Evolutionary conservation across 1,140 invertebrate genomes (phyloP).

Genomic region (Drosophila pachea): DNA sequence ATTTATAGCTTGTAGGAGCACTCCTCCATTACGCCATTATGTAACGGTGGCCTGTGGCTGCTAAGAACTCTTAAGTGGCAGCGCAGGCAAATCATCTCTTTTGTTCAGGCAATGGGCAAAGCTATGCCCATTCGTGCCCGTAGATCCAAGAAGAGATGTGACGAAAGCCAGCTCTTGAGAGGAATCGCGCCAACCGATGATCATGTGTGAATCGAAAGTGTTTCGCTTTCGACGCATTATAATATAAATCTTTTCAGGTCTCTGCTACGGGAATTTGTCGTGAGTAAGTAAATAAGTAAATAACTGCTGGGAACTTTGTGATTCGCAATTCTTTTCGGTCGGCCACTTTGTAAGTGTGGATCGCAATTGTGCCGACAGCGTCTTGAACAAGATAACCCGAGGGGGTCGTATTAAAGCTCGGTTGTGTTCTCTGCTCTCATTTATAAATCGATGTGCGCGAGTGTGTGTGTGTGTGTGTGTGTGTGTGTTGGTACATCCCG

Average conservation of each 20-base stretch:
- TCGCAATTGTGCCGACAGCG: background rate
- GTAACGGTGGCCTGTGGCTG: background rate
- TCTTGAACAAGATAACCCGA: slow-evolving; percentile 15
- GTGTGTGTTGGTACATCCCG: background rate
- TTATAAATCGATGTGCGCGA: background rate
- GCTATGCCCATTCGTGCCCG: no score
- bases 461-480: background rate
- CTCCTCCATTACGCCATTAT: no score
- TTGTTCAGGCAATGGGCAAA: background rate
- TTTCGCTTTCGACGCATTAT: background rate
- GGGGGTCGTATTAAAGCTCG: slow-evolving; percentile 12
- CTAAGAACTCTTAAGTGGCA: background rate
- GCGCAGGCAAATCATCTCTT: no score
- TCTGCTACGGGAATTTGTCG: background rate
- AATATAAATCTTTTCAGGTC: background rate
- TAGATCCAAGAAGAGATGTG: no score
- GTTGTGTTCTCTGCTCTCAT: background rate
- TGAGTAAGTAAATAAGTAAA: background rate
- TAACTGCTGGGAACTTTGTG: background rate
- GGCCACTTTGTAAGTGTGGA: background rate
- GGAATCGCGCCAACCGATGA: background rate
- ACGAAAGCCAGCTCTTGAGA: no score
- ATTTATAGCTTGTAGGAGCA: background rate
- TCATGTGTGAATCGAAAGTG: background rate
- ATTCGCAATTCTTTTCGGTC: slow-evolving; percentile 5